phyloP scores from a whole-genome alignment of 2,113 vertebrate species.

The Ochotona princeps region DNA sequence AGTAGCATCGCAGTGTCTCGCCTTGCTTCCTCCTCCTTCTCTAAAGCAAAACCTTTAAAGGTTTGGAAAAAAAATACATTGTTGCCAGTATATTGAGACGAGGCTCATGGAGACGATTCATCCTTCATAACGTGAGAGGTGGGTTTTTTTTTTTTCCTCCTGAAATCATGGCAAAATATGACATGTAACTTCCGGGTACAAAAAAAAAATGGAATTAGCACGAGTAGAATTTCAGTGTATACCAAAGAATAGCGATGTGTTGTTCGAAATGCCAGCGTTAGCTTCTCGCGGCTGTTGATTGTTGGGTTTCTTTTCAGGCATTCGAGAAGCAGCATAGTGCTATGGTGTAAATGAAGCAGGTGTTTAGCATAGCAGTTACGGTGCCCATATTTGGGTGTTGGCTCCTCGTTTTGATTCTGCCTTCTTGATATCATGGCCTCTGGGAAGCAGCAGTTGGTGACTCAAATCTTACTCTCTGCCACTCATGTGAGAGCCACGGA shows the following conservation, averaged over 20 bases:
- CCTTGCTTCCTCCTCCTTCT: background rate
- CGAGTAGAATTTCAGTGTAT: background rate
- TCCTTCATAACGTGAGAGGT: background rate
- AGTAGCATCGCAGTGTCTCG: background rate
- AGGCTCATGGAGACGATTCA: background rate
- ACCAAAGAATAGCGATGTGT: background rate
- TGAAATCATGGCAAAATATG: background rate
- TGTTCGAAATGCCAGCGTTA: background rate
- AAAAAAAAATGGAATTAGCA: background rate
- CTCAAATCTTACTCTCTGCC: no score
- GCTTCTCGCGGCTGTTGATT: background rate
- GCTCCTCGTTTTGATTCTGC: no score
- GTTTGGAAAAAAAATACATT: background rate
- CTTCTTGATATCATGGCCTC: no score
- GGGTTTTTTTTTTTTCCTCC: background rate
- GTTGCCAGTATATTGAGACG: fast-evolving
- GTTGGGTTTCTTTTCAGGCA: background rate
- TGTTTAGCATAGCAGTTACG: no score
- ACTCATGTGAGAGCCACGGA: no score
- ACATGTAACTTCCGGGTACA: background rate
- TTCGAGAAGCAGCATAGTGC: background rate
- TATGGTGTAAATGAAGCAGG: background rate
- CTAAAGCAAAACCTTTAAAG: background rate
- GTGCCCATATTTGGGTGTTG: no score
- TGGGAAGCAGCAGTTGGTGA: no score